A percentile compares a stretch with the other conserved stretches of the same genome.
Evolutionary conservation across 1,140 invertebrate species (phyloP).

Genomic region (Aplysia californica): DNA sequence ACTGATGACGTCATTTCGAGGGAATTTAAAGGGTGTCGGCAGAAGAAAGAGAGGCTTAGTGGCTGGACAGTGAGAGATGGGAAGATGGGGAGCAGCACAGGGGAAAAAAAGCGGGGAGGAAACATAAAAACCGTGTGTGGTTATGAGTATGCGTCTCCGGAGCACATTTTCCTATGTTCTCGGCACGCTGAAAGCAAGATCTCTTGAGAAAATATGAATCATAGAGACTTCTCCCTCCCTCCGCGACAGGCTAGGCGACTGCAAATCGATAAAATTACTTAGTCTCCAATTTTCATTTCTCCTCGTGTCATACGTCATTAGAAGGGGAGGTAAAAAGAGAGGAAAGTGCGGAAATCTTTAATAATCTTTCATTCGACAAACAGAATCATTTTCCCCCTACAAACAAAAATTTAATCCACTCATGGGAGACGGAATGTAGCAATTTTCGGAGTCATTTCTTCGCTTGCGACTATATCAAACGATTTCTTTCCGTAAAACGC

Average conservation of each 20-base stretch:
- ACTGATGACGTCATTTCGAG: no score
- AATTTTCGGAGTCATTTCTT: slow-evolving; percentile 13
- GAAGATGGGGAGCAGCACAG: not conserved
- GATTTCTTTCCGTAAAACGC: not conserved
- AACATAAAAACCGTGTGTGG: not conserved
- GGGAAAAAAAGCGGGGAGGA: not conserved
- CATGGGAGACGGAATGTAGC: no score
- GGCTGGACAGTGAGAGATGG: no score
- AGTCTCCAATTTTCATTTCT: not conserved
- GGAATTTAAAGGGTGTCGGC: no score
- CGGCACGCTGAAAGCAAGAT: not conserved
- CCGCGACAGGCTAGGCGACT: not conserved
- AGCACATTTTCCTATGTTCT: not conserved
- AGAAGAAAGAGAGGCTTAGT: no score
- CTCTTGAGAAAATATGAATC: not conserved
- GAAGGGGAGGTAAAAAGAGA: not conserved
- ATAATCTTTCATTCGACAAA: slow-evolving; percentile 14
- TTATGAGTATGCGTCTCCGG: not conserved
- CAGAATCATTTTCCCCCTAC: no score
- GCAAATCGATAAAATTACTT: slow-evolving; percentile 19
- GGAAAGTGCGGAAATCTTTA: not conserved
- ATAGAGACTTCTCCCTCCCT: not conserved
- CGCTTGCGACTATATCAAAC: not conserved
- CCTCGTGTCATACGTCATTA: not conserved
- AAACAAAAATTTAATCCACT: slow-evolving; percentile 15